phyloP scores from a whole-genome alignment of 2,888 invertebrate species.

The Uropetala carovei region DNA sequence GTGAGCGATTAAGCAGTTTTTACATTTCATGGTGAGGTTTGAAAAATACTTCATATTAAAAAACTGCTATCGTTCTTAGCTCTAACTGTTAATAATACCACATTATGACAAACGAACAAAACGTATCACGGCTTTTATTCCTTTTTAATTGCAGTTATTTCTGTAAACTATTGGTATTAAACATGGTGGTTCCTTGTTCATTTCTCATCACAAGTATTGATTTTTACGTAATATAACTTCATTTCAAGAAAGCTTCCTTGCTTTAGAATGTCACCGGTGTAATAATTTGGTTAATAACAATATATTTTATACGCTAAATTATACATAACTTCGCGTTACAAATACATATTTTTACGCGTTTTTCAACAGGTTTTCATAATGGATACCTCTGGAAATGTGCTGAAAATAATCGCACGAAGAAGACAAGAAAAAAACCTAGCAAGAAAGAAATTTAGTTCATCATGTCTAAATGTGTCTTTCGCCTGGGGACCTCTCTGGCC shows the following conservation, averaged over 20 bases:
- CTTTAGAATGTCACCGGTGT: background rate
- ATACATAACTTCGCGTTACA: background rate
- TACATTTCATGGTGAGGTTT: too few species aligned
- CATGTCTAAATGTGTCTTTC: conserved; percentile 45
- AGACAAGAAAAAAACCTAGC: background rate
- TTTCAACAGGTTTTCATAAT: background rate
- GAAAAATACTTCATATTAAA: too few species aligned
- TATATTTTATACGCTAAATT: background rate
- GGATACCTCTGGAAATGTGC: background rate
- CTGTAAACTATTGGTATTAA: too few species aligned
- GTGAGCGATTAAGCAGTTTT: too few species aligned
- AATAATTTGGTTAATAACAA: background rate
- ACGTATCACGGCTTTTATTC: too few species aligned
- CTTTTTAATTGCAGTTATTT: too few species aligned
- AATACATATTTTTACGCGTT: background rate
- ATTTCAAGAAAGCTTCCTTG: background rate
- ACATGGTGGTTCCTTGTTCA: too few species aligned
- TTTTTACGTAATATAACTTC: background rate
- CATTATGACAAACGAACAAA: too few species aligned
- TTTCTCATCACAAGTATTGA: too few species aligned
- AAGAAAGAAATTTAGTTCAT: conserved; percentile 49
- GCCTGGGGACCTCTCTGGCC: conserved; percentile 46
- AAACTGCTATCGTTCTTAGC: too few species aligned
- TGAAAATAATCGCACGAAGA: conserved; percentile 29
- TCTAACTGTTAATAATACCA: too few species aligned